Evolutionary conservation across 2,888 invertebrate species (phyloP), one percentile per base, ranked within the genome.

Genomic region (Sminthurinus aureus): DNA sequence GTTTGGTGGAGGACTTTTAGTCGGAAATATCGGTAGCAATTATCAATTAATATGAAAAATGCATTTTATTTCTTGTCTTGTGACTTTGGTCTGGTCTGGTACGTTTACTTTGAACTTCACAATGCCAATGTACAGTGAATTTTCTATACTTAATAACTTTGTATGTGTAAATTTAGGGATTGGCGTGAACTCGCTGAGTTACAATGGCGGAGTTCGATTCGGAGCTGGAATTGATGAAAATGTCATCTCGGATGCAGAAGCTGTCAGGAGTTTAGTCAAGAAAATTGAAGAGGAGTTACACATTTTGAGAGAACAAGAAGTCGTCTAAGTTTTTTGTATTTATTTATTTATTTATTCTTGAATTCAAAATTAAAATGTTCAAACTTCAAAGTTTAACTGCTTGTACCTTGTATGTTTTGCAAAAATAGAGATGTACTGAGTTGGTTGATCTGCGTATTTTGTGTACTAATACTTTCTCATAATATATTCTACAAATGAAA

Each of bases 1-100:
- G 20, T 83, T 83, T 66, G 83, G 83, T 3, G 83, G 83, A 11
- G 83, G 83, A 13, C 79, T 83, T 22, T 11, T 83, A 3, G 83
- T 83, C 13, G 83, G 83, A 4, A 83, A 83, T 69, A 78, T 83
- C 12, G 83, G 83, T 83, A 71, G 51, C 15, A 4, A 13, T 22
- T 13, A 15, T n/a, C n/a, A 50, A 13, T 52, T 8, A 77, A 58
- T 22, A 22, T 69, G 1, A 4, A 4, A 38, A 1, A 38, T 38
- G 38, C 6, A 38, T 38, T 38, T 38, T 38, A 38, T 38, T 38
- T 38, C 6, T 1, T 4, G 6, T 38, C 38, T 38, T 38, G 1
- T 38, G 1, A 38, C 38, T 38, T 38, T 38, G 38, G n/a, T n/a
- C n/a, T n/a, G n/a, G n/a, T n/a, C n/a, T n/a, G n/a, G n/a, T 64